Conservation (phyloP, 1,140 invertebrate species). For the Dendrolimus punctatus region DNA sequence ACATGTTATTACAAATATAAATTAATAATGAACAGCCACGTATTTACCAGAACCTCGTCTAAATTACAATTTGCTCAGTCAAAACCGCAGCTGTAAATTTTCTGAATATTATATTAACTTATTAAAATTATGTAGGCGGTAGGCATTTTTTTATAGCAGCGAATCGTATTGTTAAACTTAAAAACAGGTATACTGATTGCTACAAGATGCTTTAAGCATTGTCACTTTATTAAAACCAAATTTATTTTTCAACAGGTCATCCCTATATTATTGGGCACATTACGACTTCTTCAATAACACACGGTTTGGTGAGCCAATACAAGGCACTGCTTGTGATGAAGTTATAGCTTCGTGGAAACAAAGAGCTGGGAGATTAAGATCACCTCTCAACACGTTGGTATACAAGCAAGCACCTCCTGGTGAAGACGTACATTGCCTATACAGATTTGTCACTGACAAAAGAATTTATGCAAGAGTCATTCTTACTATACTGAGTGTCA, state of each 20-base stretch:
- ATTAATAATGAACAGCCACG: too few species aligned
- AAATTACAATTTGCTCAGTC: too few species aligned
- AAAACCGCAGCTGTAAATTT: too few species aligned
- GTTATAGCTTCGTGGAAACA: slow-evolving; percentile 86
- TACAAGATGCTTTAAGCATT: too few species aligned
- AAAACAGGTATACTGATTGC: too few species aligned
- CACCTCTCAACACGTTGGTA: slow-evolving; percentile 87
- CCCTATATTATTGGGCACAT: slow-evolving; percentile 92
- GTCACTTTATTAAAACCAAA: neutral
- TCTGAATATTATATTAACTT: too few species aligned
- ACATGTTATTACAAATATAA: too few species aligned
- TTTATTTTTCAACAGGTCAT: slow-evolving; percentile 69
- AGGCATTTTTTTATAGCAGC: too few species aligned
- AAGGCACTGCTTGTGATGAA: slow-evolving; percentile 87
- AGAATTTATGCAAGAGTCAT: slow-evolving; percentile 86
- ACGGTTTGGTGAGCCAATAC: slow-evolving; percentile 84
- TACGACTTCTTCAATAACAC: slow-evolving; percentile 95
- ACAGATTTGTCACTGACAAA: slow-evolving; percentile 86
- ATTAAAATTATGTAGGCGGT: too few species aligned
- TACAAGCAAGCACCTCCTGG: slow-evolving; percentile 82
- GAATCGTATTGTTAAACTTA: too few species aligned
- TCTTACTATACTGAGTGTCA: slow-evolving; percentile 78
- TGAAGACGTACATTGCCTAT: slow-evolving; percentile 84
- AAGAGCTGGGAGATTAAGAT: slow-evolving; percentile 79
- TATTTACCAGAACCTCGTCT: too few species aligned